These are phyloP conservation scores for Sebastes variabilis DNA, from an alignment of 2,797 vertebrate species.

Conservation along the genomic window DNA sequence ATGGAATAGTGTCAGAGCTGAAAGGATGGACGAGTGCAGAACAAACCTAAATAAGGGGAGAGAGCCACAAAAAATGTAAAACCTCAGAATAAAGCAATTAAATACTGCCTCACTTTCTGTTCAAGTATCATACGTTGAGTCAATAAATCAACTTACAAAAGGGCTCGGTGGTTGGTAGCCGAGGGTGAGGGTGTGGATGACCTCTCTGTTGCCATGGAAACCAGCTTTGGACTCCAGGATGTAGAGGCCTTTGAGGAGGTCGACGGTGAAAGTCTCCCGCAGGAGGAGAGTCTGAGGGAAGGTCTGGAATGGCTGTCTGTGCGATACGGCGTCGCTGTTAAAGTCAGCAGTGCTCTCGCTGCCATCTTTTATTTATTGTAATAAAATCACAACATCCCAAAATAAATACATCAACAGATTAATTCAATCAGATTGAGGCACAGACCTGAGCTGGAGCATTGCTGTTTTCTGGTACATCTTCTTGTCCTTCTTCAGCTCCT, in stretches of 20 bases:
- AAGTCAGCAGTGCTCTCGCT: not conserved
- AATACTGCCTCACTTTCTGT: not conserved
- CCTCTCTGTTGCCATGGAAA: slow-evolving; percentile 79
- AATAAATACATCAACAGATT: not conserved
- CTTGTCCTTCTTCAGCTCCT: slow-evolving; percentile 84
- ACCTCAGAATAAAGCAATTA: not conserved
- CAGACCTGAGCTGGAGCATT: slow-evolving; percentile 82
- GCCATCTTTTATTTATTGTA: not conserved
- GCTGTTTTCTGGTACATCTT: slow-evolving; percentile 84
- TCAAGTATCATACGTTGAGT: not conserved
- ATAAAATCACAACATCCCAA: not conserved
- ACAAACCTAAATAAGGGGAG: slow-evolving; percentile 81
- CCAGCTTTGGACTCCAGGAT: slow-evolving; percentile 85
- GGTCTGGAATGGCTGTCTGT: slow-evolving; percentile 86
- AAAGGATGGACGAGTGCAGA: slow-evolving; percentile 85
- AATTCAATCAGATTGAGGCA: not conserved
- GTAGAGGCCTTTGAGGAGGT: slow-evolving; percentile 80
- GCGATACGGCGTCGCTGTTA: slow-evolving; percentile 12
- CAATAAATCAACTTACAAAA: slow-evolving; percentile 81
- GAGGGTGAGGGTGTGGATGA: slow-evolving; percentile 83
- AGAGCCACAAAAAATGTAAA: not conserved
- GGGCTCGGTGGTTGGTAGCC: slow-evolving; percentile 81
- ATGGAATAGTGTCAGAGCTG: slow-evolving; percentile 74
- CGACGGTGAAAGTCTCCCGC: slow-evolving; percentile 85
- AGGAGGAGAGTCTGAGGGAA: slow-evolving; percentile 83